phyloP scores from a whole-genome alignment of 1,140 invertebrate species.

The Drosophila neocordata region DNA sequence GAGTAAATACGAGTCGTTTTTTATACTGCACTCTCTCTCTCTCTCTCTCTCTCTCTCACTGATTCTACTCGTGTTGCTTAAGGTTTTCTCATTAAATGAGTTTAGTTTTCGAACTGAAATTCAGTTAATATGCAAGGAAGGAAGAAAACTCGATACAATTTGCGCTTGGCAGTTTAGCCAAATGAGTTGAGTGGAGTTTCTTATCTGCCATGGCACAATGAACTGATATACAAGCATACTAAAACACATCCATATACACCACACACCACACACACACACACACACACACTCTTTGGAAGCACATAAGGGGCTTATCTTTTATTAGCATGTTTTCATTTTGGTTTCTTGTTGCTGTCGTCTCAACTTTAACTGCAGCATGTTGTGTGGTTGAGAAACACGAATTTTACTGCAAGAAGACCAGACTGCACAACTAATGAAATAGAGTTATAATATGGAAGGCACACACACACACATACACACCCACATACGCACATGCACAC shows the following conservation, averaged over 20 bases:
- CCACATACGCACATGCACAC: background rate
- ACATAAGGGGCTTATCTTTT: conserved; percentile 71
- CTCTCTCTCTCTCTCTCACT: background rate
- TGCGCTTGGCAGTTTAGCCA: conserved; percentile 62
- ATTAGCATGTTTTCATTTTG: conserved; percentile 70
- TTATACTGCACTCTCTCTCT: background rate
- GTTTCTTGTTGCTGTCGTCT: conserved; percentile 42
- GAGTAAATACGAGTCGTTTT: conserved; percentile 17
- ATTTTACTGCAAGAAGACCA: conserved; percentile 48
- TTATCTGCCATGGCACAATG: conserved; percentile 60
- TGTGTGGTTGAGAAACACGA: conserved; percentile 28
- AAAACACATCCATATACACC: no score
- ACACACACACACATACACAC: conserved; percentile 12
- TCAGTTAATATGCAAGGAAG: conserved; percentile 68
- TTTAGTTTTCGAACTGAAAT: conserved; percentile 74
- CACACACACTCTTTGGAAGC: conserved; percentile 25
- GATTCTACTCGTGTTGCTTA: no score
- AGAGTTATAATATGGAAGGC: conserved; percentile 42
- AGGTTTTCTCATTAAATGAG: conserved; percentile 60
- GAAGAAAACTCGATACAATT: conserved; percentile 66
- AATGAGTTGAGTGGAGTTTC: conserved; percentile 64
- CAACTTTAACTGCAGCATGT: conserved; percentile 23
- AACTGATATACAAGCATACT: conserved; percentile 11
- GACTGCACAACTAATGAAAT: conserved; percentile 72
- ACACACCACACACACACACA: background rate